Base-by-base conservation (phyloP, 1,140 invertebrate genomes). In the Papilio polytes region DNA sequence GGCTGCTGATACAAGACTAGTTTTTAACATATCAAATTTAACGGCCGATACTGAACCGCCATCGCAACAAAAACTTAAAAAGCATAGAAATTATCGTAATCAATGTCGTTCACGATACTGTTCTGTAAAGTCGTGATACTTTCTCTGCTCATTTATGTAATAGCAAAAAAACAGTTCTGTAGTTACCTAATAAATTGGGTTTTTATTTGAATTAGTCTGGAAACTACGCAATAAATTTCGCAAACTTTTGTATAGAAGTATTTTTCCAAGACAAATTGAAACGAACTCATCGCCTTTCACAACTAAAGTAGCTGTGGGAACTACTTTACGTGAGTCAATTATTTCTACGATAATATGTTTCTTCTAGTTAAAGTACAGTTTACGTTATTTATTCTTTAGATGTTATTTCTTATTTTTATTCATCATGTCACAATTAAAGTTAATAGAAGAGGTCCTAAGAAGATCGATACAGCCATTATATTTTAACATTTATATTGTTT, bases 131-230 rank as follows among this genome's bases (percentile, higher is more conserved):
- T 36, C 26, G 26, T 70, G 12, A 36, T 70, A 63, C 20, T 63
- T 70, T 70, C 63, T 70, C 22, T 31, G 13, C 63, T 31, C 6
- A 70, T 70, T 70, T 70, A 70, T 70, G 63, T 70, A 70, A 63
- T 9, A 63, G 9, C 59, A 70, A 70, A 63, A 4, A 22, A 59
- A 59, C 56, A 6, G 63, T 70, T 70, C 26, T 70, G 13, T 31
- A 31, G 63, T 70, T 15, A 31, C 20, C 13, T 26, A 63, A 63
- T 63, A 63, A 63, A 63, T 70, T 31, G 26, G 3, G 1, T 70
- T 70, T 70, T 70, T 31, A 63, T 70, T 70, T 36, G 63, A 70
- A 31, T 70, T 6, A 70, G 59, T 63, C 12, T 12, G 22, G 26
- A 70, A 70, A 70, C 26, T 70, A 31, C 22, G 63, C 15, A 70